These are phyloP conservation scores for Sylvilagus floridanus DNA, from an alignment of 2,797 vertebrate species.

Conservation along the genomic window DNA sequence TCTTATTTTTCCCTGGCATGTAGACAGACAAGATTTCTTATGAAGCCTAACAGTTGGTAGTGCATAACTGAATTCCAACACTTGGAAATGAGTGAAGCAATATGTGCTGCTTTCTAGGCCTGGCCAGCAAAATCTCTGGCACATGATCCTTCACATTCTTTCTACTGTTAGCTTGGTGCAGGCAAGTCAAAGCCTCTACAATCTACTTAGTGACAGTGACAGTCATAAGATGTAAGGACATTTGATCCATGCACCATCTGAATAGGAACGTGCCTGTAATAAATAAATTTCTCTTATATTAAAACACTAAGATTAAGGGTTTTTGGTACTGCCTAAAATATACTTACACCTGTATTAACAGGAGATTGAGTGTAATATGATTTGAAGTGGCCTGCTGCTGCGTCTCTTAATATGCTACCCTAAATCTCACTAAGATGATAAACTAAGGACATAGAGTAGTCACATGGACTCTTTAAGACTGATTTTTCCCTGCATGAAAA, in stretches of 20 bases:
- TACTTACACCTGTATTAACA: not conserved
- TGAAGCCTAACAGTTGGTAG: not conserved
- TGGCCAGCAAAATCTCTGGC: not conserved
- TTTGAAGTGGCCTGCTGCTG: not conserved
- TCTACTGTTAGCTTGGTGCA: not conserved
- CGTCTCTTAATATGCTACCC: not conserved
- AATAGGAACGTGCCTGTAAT: not conserved
- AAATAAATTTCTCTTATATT: not conserved
- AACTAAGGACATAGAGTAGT: not conserved
- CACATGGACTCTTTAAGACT: not conserved
- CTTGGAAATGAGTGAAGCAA: no score
- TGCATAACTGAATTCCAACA: not conserved
- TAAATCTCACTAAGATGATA: not conserved
- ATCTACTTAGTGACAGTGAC: not conserved
- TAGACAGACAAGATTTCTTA: not conserved
- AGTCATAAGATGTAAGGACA: not conserved
- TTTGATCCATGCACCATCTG: not conserved
- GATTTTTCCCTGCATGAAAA: not conserved
- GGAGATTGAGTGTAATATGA: not conserved
- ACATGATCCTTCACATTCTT: not conserved
- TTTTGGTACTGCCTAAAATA: not conserved
- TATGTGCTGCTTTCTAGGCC: not conserved
- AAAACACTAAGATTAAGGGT: no score
- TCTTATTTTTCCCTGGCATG: not conserved
- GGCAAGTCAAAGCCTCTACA: not conserved